These are phyloP conservation scores for Hypercompe scribonia DNA, from an alignment of 2,888 invertebrate species.

Conservation along the genomic window DNA sequence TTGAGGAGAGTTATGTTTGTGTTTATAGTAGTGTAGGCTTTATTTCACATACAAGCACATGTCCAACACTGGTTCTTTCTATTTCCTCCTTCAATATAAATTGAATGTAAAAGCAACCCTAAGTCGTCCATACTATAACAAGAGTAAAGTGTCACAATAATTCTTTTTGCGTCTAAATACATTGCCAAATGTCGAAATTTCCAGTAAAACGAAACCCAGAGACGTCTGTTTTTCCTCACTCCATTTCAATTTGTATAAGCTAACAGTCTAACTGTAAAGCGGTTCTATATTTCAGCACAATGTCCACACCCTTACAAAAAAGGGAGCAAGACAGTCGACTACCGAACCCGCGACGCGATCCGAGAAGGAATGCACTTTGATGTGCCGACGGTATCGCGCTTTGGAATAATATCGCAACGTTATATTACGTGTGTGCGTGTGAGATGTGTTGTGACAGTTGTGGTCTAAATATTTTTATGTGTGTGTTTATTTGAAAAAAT, in stretches of 20 bases:
- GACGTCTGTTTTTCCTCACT: background rate
- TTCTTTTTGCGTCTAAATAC: background rate
- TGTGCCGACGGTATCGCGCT: conserved; percentile 61
- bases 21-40: background rate
- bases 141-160: background rate
- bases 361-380: conserved; percentile 73
- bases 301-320: conserved; percentile 73
- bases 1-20: background rate
- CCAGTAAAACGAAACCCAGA: background rate
- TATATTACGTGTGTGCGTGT: conserved; percentile 27
- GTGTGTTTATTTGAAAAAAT: conserved; percentile 12
- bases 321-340: conserved; percentile 73
- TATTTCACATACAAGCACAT: background rate
- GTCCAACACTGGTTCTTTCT: no score
- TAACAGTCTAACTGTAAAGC: conserved; percentile 3
- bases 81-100: background rate
- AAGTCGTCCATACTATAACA: background rate
- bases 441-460: conserved; percentile 40
- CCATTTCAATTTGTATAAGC: background rate
- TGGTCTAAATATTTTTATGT: conserved; percentile 22
- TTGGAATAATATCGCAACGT: conserved; percentile 42
- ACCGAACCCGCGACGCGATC: conserved; percentile 71
- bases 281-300: conserved; percentile 53
- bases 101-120: background rate
- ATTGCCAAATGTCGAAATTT: background rate